phyloP scores from a whole-genome alignment of 2,113 vertebrate genomes.

The Tupaia tana region DNA sequence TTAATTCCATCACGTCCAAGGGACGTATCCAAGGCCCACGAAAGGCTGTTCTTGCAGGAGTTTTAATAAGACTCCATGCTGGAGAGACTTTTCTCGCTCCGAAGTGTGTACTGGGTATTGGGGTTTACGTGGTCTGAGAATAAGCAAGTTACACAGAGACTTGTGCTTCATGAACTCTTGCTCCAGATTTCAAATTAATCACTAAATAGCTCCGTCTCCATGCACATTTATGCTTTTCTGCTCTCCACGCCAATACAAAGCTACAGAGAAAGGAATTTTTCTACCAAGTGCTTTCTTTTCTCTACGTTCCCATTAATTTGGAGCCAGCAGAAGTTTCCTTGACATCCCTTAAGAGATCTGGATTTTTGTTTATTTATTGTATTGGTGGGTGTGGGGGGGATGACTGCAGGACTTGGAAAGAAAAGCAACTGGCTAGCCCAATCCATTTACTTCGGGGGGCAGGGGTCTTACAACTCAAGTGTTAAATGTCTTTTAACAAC shows the following conservation, averaged over 20 bases:
- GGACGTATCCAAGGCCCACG: not conserved
- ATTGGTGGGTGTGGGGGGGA: not conserved
- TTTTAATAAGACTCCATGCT: not conserved
- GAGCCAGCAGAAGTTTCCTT: not conserved
- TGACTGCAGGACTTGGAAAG: not conserved
- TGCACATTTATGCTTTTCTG: not conserved
- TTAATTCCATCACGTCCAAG: not conserved
- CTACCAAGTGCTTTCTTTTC: constrained; percentile 1
- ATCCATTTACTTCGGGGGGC: not conserved
- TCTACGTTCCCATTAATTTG: constrained; percentile 5
- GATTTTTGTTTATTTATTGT: not conserved
- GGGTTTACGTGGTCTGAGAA: constrained; percentile 51
- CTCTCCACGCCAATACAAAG: not conserved
- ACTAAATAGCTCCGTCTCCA: not conserved
- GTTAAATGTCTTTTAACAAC: not conserved
- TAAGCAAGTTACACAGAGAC: not conserved
- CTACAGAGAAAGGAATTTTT: constrained; percentile 16
- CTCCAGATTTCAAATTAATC: constrained; percentile 9
- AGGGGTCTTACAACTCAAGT: not conserved
- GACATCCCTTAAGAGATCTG: not conserved
- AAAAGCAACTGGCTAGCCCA: not conserved
- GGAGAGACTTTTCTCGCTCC: not conserved
- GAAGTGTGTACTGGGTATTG: not conserved
- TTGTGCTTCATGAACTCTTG: not conserved
- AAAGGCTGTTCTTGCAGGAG: not conserved